Evolutionary conservation across 2,888 invertebrate species (phyloP).

Genomic region (Lycia hirtaria): DNA sequence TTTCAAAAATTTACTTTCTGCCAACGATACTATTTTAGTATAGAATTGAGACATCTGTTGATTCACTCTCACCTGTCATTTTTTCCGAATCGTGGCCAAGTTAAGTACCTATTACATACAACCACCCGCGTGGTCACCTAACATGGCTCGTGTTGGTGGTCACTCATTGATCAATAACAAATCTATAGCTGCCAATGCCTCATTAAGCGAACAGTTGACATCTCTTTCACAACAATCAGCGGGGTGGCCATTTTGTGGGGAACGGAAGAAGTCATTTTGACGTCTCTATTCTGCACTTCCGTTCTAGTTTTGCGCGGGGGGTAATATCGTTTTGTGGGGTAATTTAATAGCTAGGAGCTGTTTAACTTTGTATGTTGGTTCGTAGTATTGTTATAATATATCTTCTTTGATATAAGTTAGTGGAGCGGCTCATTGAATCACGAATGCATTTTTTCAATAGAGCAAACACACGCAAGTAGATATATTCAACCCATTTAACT

Average conservation of each 20-base stretch:
- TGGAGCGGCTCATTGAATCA: not conserved
- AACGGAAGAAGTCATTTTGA: constrained; percentile 73
- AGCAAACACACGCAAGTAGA: too few species aligned
- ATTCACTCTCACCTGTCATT: constrained; percentile 47
- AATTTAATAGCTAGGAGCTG: constrained; percentile 1
- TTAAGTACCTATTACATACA: constrained; percentile 27
- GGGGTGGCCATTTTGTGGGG: constrained; percentile 65
- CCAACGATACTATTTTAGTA: not conserved
- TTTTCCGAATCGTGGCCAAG: constrained; percentile 51
- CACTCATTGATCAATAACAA: constrained; percentile 50
- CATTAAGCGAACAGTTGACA: constrained; percentile 75
- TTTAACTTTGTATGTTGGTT: too few species aligned
- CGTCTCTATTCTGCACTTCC: constrained; percentile 75
- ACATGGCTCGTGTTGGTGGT: constrained; percentile 58
- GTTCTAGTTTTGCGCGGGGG: constrained; percentile 44
- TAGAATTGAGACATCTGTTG: constrained; percentile 35
- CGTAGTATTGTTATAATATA: too few species aligned
- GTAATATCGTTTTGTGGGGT: constrained; percentile 6
- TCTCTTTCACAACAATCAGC: constrained; percentile 80
- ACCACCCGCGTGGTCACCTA: constrained; percentile 51
- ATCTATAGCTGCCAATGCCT: constrained; percentile 49
- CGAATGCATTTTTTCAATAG: not conserved
- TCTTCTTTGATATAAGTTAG: too few species aligned
- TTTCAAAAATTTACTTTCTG: not conserved
- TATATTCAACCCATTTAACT: too few species aligned